Conservation (phyloP, 2,797 vertebrate genomes). For the Dendrocincla tyrannina region DNA sequence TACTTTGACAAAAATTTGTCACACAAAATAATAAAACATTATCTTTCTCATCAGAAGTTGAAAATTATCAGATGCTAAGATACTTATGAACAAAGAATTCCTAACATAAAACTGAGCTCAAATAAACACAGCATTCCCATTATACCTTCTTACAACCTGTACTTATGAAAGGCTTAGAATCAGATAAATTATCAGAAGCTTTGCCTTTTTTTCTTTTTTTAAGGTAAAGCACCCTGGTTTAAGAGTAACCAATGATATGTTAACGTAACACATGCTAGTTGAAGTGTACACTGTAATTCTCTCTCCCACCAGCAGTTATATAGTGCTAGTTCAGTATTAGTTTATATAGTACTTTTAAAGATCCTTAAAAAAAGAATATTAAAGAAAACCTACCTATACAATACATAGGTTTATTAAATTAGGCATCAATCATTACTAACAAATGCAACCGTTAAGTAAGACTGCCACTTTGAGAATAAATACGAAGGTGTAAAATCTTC, state of each 20-base stretch:
- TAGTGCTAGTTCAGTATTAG: not conserved
- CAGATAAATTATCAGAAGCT: not conserved
- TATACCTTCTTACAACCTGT: not conserved
- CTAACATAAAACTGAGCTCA: not conserved
- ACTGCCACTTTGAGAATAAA: not conserved
- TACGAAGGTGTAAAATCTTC: not conserved
- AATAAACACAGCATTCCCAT: not conserved
- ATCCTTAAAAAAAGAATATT: not conserved
- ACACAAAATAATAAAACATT: not conserved
- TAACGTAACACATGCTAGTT: not conserved
- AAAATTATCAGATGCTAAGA: not conserved
- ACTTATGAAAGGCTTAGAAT: not conserved
- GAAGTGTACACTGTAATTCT: not conserved
- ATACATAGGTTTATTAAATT: not conserved
- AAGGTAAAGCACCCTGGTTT: not conserved
- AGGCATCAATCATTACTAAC: not conserved
- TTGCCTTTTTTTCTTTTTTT: not conserved
- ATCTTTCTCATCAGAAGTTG: not conserved
- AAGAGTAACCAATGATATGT: not conserved
- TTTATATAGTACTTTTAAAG: not conserved
- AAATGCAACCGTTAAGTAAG: not conserved
- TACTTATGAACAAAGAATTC: not conserved
- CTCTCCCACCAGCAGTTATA: not conserved
- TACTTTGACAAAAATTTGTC: not conserved
- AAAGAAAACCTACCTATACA: not conserved